phyloP scores from a whole-genome alignment of 2,888 invertebrate genomes.

The Sarcophaga caerulescens region DNA sequence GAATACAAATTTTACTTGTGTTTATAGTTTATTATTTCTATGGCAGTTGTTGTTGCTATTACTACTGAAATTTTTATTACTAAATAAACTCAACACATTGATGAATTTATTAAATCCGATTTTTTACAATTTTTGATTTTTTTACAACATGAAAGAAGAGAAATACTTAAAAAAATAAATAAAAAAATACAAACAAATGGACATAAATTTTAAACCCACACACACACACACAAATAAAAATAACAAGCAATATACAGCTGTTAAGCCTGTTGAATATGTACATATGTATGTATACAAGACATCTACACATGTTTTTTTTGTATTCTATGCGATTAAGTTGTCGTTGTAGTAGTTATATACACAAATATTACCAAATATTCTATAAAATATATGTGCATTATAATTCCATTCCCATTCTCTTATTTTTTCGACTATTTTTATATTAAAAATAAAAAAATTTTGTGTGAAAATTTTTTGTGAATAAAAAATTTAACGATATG shows the following conservation, averaged over 20 bases:
- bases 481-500: too few relatives aligned
- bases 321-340: too few relatives aligned
- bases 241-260: background rate
- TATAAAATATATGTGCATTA: too few relatives aligned
- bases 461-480: too few relatives aligned
- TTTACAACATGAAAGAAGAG: constrained; percentile 18
- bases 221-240: background rate
- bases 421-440: too few relatives aligned
- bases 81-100: constrained; percentile 13
- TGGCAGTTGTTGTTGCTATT: background rate
- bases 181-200: background rate
- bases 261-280: background rate
- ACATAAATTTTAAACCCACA: background rate
- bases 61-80: background rate
- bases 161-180: too few relatives aligned
- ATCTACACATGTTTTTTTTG: background rate
- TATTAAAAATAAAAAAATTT: too few relatives aligned
- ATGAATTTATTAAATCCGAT: constrained; percentile 33
- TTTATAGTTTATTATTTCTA: too few relatives aligned
- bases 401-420: too few relatives aligned
- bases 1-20: too few relatives aligned
- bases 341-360: too few relatives aligned
- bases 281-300: background rate
- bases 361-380: too few relatives aligned
- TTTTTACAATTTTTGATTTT: constrained; percentile 20